Percentiles rank a stretch among this genome's conserved stretches.
phyloP scores from a whole-genome alignment of 2,113 vertebrate species.

The Urocitellus parryii region DNA sequence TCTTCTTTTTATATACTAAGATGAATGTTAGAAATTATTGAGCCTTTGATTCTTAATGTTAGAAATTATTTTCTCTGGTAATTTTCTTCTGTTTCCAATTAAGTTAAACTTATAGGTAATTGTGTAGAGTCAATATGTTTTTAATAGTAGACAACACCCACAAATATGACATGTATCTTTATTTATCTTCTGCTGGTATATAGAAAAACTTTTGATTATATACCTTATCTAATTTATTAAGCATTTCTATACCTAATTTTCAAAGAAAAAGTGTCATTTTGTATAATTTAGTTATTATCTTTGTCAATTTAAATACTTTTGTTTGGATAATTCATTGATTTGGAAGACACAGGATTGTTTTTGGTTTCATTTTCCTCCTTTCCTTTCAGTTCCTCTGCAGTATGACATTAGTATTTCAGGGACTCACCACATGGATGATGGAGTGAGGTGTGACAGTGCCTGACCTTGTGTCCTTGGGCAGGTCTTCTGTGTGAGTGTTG shows the following conservation, averaged over 20 bases:
- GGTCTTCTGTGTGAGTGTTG: accelerated
- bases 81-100: not conserved
- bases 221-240: not conserved
- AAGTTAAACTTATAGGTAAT: not conserved
- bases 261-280: not conserved
- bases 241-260: not conserved
- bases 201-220: not conserved
- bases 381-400: not conserved
- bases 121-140: not conserved
- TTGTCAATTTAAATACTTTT: not conserved
- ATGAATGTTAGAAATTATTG: not conserved
- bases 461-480: not conserved
- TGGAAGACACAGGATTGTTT: too few species aligned
- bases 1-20: not conserved
- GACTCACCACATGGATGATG: accelerated
- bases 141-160: not conserved
- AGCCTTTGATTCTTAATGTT: not conserved
- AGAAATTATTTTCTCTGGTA: not conserved
- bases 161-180: not conserved
- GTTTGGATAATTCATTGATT: not conserved
- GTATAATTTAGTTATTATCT: not conserved
- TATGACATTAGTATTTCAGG: not conserved
- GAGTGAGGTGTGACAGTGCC: not conserved
- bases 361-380: not conserved
- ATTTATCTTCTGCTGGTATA: not conserved